Percentiles rank a stretch among this genome's conserved stretches.
These are phyloP conservation scores for Procambarus virginalis DNA, from an alignment of 1,140 invertebrate genomes.

Conservation along the genomic window DNA sequence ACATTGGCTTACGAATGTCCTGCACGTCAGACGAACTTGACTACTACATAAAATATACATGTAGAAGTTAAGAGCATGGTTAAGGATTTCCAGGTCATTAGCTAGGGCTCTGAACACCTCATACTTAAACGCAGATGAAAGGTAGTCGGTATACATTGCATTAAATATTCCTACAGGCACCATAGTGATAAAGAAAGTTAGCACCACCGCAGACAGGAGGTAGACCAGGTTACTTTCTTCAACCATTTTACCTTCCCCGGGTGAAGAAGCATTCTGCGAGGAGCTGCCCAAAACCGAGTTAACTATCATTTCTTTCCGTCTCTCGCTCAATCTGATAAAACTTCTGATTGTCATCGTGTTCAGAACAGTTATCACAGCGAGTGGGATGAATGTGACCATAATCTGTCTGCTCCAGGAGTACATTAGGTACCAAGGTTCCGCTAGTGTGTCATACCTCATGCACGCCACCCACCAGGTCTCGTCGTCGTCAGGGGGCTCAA, in stretches of 20 bases:
- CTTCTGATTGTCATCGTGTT: constrained; percentile 71
- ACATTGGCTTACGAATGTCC: too few species aligned
- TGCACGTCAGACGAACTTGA: constrained; percentile 14
- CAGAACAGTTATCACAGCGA: constrained; percentile 69
- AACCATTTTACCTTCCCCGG: constrained; percentile 46
- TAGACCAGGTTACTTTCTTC: constrained; percentile 71
- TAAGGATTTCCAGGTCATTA: constrained; percentile 72
- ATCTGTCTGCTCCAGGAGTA: constrained; percentile 71
- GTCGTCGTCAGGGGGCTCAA: constrained; percentile 12
- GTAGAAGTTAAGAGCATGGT: constrained; percentile 73
- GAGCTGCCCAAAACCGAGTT: neutral
- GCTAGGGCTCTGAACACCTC: constrained; percentile 72
- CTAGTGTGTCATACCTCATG: constrained; percentile 63
- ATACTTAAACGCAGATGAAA: constrained; percentile 70
- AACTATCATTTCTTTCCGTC: neutral
- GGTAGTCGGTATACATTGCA: constrained; percentile 69
- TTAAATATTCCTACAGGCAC: constrained; percentile 71
- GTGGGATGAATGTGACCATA: constrained; percentile 71
- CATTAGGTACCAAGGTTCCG: constrained; percentile 55
- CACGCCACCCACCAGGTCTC: constrained; percentile 57
- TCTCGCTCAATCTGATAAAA: constrained; percentile 25
- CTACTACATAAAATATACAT: constrained; percentile 72
- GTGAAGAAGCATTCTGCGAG: neutral
- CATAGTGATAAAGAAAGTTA: constrained; percentile 72
- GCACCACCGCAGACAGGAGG: constrained; percentile 71